Evolutionary conservation across 2,888 invertebrate species (phyloP).

Genomic region (Cerceris rybyensis): DNA sequence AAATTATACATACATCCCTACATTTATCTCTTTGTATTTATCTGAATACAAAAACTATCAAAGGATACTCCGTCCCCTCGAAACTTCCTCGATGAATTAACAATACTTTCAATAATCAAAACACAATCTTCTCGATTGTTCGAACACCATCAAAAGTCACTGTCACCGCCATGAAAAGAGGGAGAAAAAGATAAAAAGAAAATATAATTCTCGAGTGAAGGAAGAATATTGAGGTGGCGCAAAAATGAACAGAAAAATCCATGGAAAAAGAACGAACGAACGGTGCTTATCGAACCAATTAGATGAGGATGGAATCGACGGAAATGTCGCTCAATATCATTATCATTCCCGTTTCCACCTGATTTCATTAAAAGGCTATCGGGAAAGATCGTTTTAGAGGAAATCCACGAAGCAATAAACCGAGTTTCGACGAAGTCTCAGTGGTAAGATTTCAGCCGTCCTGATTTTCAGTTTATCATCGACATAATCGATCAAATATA

Average conservation of each 20-base stretch:
- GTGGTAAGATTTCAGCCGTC: neutral
- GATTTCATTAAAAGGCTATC: conserved; percentile 48
- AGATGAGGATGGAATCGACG: conserved; percentile 40
- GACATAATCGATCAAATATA: conserved; percentile 8
- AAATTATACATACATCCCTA: too few species aligned
- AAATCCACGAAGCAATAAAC: conserved; percentile 30
- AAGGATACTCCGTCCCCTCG: too few species aligned
- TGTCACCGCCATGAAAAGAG: too few species aligned
- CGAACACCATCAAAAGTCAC: too few species aligned
- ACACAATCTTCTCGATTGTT: too few species aligned
- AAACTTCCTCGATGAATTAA: too few species aligned
- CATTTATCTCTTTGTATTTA: too few species aligned
- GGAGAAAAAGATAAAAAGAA: neutral
- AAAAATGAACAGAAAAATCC: conserved; percentile 15
- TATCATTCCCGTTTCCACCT: conserved; percentile 45
- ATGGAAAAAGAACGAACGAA: conserved; percentile 7
- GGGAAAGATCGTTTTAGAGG: conserved; percentile 22
- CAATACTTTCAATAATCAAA: too few species aligned
- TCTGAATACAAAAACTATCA: too few species aligned
- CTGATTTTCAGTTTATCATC: conserved; percentile 31
- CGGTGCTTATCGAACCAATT: conserved; percentile 38
- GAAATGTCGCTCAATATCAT: conserved; percentile 35
- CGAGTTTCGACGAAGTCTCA: neutral
- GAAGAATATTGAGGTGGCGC: neutral
- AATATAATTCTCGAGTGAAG: conserved; percentile 28